phyloP scores from a whole-genome alignment of 2,113 vertebrate genomes.

The Gnathonemus echidnorhynchus region DNA sequence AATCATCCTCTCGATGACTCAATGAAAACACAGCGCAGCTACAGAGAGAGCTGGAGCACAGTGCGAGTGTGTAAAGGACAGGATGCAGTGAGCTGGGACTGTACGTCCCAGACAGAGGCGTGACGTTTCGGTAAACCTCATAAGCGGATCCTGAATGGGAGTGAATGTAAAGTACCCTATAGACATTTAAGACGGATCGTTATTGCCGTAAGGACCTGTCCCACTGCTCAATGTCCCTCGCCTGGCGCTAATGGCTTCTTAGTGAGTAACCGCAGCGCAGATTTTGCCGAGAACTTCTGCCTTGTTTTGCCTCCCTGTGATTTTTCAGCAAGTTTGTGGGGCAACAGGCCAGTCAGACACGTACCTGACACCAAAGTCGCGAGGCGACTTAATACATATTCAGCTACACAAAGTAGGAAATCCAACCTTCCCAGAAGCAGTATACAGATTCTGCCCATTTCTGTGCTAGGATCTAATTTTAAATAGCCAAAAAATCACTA shows the following conservation, averaged over 20 bases:
- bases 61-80: neutral
- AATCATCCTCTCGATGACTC: neutral
- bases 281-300: constrained; percentile 70
- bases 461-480: neutral
- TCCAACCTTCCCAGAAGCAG: neutral
- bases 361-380: neutral
- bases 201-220: neutral
- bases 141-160: neutral
- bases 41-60: neutral
- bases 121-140: neutral
- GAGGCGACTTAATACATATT: neutral
- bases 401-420: neutral
- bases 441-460: neutral
- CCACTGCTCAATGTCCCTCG: constrained; percentile 66
- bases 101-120: neutral
- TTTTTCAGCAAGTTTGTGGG: constrained; percentile 58
- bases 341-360: constrained; percentile 32
- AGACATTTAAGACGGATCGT: neutral
- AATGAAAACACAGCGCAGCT: neutral
- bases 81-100: neutral
- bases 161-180: neutral
- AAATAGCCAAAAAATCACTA: neutral
- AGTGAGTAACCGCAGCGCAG: constrained; percentile 72
- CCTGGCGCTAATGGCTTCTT: constrained; percentile 74
- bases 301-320: constrained; percentile 81